Evolutionary conservation across 53 echinoderm and acorn worm species (phyloP).

Genomic region (Luidia sarsii): DNA sequence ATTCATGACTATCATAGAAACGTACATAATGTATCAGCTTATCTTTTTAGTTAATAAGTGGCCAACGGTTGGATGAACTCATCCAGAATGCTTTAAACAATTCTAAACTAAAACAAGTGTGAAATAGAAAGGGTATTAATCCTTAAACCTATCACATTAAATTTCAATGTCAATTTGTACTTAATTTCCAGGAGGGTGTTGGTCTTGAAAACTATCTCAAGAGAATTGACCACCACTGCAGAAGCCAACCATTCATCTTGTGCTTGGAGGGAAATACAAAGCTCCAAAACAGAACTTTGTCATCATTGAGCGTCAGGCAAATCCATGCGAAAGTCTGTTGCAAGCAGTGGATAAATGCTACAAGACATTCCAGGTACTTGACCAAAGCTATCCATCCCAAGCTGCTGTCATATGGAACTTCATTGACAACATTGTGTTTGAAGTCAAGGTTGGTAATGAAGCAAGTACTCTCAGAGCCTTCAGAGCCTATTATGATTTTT

Average conservation of each 20-base stretch:
- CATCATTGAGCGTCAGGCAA: constrained; percentile 6
- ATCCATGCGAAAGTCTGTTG: not conserved
- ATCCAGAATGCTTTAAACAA: too few relatives aligned
- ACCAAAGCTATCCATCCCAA: constrained; percentile 25
- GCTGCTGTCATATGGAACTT: constrained; percentile 7
- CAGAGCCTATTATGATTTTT: constrained; percentile 41
- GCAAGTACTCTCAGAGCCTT: constrained; percentile 26
- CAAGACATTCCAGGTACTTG: constrained; percentile 22
- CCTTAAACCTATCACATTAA: too few relatives aligned
- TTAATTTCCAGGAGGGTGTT: constrained; percentile 23
- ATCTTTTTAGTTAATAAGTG: too few relatives aligned
- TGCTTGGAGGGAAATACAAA: not conserved
- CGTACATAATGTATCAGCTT: too few relatives aligned
- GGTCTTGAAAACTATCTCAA: constrained; percentile 1
- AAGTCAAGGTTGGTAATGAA: not conserved
- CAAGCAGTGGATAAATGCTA: too few relatives aligned
- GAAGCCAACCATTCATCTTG: constrained; percentile 37
- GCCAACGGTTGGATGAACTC: too few relatives aligned
- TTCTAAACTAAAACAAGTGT: too few relatives aligned
- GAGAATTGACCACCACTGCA: not conserved
- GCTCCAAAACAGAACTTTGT: constrained; percentile 28
- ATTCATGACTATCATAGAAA: too few relatives aligned
- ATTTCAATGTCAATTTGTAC: too few relatives aligned
- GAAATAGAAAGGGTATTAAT: too few relatives aligned
- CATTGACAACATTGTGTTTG: constrained; percentile 16